Evolutionary conservation across 2,113 vertebrate genomes (phyloP).

Genomic region (Lasiurus cinereus): DNA sequence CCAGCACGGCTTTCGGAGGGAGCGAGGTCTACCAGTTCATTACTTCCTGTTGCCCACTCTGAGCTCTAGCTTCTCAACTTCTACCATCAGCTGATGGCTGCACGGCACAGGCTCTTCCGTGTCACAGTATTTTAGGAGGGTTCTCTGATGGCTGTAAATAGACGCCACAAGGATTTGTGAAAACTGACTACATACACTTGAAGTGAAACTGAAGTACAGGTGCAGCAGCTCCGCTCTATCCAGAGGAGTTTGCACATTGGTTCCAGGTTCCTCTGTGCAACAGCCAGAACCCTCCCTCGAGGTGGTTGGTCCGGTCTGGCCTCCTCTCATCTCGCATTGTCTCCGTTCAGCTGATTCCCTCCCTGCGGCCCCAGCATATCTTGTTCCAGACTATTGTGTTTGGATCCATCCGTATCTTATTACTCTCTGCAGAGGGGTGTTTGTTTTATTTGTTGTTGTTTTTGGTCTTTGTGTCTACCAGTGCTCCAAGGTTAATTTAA

Average conservation of each 20-base stretch:
- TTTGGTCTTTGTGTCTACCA: not conserved
- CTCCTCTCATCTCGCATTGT: not conserved
- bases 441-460: not conserved
- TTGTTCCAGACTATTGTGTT: not conserved
- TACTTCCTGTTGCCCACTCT: not conserved
- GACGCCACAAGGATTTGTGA: not conserved
- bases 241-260: not conserved
- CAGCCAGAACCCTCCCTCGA: not conserved
- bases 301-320: not conserved
- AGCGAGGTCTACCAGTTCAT: rapidly evolving
- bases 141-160: not conserved
- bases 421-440: not conserved
- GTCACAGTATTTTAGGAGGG: not conserved
- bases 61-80: not conserved
- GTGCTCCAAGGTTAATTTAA: conserved; percentile 24
- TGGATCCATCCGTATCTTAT: not conserved
- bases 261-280: not conserved
- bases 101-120: not conserved
- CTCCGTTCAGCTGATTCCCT: not conserved
- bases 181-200: not conserved
- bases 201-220: not conserved
- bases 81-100: not conserved
- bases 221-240: no score
- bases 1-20: not conserved
- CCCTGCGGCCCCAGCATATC: not conserved